phyloP scores from a whole-genome alignment of 2,113 vertebrate genomes.

The Tonatia bakeri region DNA sequence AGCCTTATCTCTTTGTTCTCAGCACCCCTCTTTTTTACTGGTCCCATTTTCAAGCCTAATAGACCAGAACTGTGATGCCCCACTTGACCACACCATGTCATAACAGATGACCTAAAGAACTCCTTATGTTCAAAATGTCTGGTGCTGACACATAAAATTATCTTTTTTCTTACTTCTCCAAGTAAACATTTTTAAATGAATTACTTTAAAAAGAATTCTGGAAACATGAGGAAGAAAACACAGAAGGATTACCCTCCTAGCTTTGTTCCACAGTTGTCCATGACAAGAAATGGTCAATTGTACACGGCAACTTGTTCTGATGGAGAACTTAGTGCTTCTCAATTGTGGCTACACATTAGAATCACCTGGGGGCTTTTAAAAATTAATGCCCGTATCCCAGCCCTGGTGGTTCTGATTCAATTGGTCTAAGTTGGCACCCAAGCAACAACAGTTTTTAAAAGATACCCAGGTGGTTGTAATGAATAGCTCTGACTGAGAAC shows the following conservation, averaged over 20 bases:
- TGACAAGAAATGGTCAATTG: background rate
- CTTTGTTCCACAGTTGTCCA: background rate
- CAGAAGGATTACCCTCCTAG: background rate
- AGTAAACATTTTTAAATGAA: conserved; percentile 1
- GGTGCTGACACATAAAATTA: background rate
- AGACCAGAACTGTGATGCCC: background rate
- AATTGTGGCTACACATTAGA: background rate
- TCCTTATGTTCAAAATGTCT: background rate
- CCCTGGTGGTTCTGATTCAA: background rate
- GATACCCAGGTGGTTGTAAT: background rate
- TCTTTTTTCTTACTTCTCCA: background rate
- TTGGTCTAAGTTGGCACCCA: background rate
- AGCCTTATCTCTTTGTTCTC: background rate
- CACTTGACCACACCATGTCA: background rate
- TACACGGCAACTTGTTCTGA: background rate
- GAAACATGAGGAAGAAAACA: background rate
- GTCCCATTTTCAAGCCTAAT: background rate
- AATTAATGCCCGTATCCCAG: background rate
- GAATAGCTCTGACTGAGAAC: background rate
- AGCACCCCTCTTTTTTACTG: background rate
- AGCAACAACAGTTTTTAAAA: background rate
- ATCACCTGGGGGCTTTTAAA: background rate
- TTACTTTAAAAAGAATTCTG: background rate
- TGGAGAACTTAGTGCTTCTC: background rate
- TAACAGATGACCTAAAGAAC: background rate